These are phyloP conservation scores for Marmota flaviventris DNA, from an alignment of 2,113 vertebrate species.

Conservation along the genomic window DNA sequence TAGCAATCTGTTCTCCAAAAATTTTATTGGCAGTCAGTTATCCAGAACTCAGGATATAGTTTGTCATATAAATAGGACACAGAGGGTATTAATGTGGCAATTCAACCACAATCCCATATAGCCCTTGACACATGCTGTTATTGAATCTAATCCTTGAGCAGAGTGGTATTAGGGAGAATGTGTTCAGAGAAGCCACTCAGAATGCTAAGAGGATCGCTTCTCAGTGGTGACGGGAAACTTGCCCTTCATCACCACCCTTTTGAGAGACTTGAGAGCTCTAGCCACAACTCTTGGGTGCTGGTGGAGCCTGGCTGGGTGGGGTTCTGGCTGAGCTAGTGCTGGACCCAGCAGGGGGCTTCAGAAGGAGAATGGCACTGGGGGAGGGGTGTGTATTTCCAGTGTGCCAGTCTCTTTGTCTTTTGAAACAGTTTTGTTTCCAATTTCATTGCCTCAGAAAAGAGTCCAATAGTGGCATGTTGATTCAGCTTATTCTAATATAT, in stretches of 20 bases:
- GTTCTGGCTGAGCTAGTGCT: neutral
- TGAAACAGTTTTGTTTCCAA: neutral
- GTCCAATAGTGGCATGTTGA: neutral
- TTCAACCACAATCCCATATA: neutral
- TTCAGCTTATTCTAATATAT: neutral
- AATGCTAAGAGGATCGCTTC: neutral
- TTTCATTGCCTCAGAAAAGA: neutral
- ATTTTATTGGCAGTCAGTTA: neutral
- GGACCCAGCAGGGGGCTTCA: too few species aligned
- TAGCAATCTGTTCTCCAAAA: neutral
- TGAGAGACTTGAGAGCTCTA: neutral
- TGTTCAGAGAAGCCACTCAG: neutral
- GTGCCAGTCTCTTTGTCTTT: constrained; percentile 6
- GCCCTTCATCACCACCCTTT: neutral
- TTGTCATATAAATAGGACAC: constrained; percentile 13
- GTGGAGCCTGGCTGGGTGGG: neutral
- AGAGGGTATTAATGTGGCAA: neutral
- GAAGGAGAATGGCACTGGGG: neutral
- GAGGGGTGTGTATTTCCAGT: neutral
- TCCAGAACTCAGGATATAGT: neutral
- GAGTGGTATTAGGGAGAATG: neutral
- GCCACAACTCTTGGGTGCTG: neutral
- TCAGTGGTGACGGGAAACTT: neutral
- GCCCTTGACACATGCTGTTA: neutral
- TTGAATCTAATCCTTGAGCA: neutral